Evolutionary conservation across 1,140 invertebrate genomes (phyloP).

Genomic region (Brachionus sp.): DNA sequence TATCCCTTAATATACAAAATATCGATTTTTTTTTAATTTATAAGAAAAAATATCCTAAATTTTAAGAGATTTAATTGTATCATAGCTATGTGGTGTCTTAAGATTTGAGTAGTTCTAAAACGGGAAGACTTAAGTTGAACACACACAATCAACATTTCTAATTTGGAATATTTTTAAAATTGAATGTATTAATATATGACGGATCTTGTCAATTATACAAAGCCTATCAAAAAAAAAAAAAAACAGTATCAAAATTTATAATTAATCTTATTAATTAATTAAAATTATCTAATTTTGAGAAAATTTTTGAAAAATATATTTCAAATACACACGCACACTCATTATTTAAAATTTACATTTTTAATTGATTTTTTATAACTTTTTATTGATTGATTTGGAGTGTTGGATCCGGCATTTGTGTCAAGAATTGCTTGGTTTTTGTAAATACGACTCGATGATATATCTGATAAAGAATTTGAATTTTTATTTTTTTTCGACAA

Average conservation of each 20-base stretch:
- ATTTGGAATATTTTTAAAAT: neutral
- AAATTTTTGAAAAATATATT: too few species aligned
- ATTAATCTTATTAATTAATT: neutral
- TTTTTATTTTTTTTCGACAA: neutral
- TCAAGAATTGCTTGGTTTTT: neutral
- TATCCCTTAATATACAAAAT: neutral
- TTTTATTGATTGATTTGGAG: neutral
- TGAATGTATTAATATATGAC: neutral
- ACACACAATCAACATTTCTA: neutral
- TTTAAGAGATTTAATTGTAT: neutral
- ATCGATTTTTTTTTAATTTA: neutral
- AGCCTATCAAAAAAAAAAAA: neutral
- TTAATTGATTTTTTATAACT: neutral
- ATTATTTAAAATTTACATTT: neutral
- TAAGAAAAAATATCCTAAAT: neutral
- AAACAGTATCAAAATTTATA: neutral
- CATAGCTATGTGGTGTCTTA: neutral
- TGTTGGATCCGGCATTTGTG: neutral
- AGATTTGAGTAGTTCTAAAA: neutral
- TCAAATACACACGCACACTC: too few species aligned
- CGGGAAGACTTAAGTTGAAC: neutral
- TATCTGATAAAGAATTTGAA: neutral
- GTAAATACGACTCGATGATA: neutral
- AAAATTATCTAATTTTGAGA: neutral
- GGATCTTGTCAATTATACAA: neutral